Base-by-base conservation (phyloP, 2,113 vertebrate genomes). In the Pelecanus crispus region DNA sequence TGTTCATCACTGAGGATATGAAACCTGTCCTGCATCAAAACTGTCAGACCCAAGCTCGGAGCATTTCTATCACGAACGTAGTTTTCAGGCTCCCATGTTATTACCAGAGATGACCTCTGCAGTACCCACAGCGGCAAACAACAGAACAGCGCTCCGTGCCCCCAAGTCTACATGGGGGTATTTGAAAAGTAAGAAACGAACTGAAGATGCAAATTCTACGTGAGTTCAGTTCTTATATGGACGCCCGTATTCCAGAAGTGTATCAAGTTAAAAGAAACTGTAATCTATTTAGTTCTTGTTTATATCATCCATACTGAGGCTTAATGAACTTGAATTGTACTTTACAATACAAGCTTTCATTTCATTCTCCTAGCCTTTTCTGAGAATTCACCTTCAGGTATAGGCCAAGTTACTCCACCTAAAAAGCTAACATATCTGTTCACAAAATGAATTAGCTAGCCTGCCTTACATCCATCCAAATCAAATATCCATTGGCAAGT, bases 61-160 rank as follows among this genome's bases (percentile, higher is more conserved):
- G 31, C 31, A 73, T n/a, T 45, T 78, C 38, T 81, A 70, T 38
- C 28, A 61, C 45, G n/a, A 68, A 42, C 2, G 25, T 2, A 36
- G 8, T 36, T 66, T 63, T 34, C 36, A 85, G 56, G 34, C 25
- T 56, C 40, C 36, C 29, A 9, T 1, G 1, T 73, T 66, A 71
- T 2, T 44, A 34, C 47, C 40, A 40, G 3, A 19, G 79, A 13
- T 5, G 11, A 40, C 25, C 32, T 63, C 52, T 14, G 47, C 61
- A 36, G 13, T 17, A n/a, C 24, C 17, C 0, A 4, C 0, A 38
- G 40, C 7, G 21, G 10, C 19, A 36, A 81, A 25, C 16, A 36
- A 19, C 25, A 59, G 53, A 53, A 75, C 21, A 32, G 45, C 22
- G 17, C 53, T 79, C 22, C 13, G 28, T 29, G 44, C 15, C 49